Base-by-base conservation (phyloP, 2,888 invertebrate genomes). In the Sarcophaga subvicina region DNA sequence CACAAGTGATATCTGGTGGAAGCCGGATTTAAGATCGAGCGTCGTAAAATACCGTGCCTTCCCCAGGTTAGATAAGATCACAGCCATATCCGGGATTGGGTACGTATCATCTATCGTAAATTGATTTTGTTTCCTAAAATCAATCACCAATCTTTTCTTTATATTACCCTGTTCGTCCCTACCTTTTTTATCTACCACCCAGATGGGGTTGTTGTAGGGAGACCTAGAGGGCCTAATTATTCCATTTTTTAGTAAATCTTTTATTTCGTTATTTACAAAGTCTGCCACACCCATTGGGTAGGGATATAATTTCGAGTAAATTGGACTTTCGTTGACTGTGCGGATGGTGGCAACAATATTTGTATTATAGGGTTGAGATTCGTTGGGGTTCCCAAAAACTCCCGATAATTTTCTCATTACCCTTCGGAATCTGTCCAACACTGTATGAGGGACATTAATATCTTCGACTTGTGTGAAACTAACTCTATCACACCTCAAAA, bases 401-500 rank as follows among this genome's bases (percentile, higher is more conserved):
- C n/a, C 59, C 11, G 27, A 47, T 54, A 63, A 22, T 59, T 62
- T 20, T 10, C 60, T 73, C 25, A 69, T 73, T 69, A 22, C 60
- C 10, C 37, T 1, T 14, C 59, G 66, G 72, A 8, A 75, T 47
- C 3, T 11, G 25, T 1, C 17, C 25, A 4, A 27, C 17, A n/a
- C 5, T 14, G 49, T 60, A 47, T 12, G 76, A 27, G 17, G 86
- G 49, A 79, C 66, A 11, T 76, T 69, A 72, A 78, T 83, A 17
- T 86, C 62, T 27, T 89, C 80, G 22, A 88, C 67, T 69, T 76
- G 77, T 67, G 67, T 71, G 77, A 83, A 86, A 77, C 86, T 88
- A 63, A 86, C 83, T 67, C 84, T 86, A 63, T 62, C 75, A 73
- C 80, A 86, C 87, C 85, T 83, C 25, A 86, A 72, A 80, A 88